Evolutionary conservation across 2,888 invertebrate species (phyloP).

Genomic region (Ophion ellenae): DNA sequence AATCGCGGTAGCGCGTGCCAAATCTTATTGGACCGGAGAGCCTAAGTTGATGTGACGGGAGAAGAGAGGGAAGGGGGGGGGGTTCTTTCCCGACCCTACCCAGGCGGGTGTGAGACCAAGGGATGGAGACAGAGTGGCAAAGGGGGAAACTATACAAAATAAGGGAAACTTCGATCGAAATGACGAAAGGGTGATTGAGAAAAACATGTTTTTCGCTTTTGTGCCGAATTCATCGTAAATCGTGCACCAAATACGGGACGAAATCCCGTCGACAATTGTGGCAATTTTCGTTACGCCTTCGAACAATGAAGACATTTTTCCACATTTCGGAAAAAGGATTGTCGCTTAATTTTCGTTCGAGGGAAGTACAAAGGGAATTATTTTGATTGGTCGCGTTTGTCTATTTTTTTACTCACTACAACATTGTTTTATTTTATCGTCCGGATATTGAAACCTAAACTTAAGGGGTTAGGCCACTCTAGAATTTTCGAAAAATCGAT

Average conservation of each 20-base stretch:
- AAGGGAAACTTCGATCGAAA: constrained; percentile 50
- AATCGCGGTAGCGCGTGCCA: constrained; percentile 67
- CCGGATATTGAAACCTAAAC: no score
- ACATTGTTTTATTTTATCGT: no score
- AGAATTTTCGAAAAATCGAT: no score
- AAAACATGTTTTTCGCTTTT: constrained; percentile 76
- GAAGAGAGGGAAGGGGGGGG: constrained; percentile 3
- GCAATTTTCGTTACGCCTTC: no score
- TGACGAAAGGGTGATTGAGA: constrained; percentile 75
- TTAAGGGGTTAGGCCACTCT: no score
- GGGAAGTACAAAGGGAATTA: no score
- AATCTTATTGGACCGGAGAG: constrained; percentile 67
- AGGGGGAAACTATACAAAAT: constrained; percentile 56
- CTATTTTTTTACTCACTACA: no score
- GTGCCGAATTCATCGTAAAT: constrained; percentile 26
- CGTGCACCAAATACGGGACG: neutral
- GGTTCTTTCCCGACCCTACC: constrained; percentile 51
- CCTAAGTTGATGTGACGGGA: constrained; percentile 54
- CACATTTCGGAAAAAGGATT: no score
- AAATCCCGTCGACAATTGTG: neutral
- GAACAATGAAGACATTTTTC: no score
- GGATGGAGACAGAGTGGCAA: constrained; percentile 38
- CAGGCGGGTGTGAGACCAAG: constrained; percentile 38
- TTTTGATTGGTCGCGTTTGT: no score
- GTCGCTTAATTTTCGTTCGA: no score